These are phyloP conservation scores for Drosophila neocordata DNA, from an alignment of 1,140 invertebrate species.

Conservation along the genomic window DNA sequence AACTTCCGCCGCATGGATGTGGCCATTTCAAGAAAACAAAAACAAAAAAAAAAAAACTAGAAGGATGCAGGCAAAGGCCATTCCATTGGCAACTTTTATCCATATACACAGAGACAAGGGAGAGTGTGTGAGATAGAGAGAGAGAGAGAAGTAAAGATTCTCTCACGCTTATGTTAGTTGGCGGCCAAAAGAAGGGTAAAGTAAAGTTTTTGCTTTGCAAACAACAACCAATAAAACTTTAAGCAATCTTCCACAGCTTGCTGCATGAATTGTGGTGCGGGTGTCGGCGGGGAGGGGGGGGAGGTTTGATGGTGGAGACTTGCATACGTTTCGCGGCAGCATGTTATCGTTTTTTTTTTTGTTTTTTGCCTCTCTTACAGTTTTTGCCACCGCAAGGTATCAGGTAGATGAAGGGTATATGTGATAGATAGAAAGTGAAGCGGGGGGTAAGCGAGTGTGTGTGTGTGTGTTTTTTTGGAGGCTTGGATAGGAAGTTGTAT, in stretches of 20 bases:
- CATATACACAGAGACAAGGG: not conserved
- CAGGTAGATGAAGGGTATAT: not conserved
- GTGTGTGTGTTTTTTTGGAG: not conserved
- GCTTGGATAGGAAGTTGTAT: slow-evolving; percentile 17
- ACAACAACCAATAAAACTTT: slow-evolving; percentile 81
- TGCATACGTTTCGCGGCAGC: slow-evolving; percentile 15
- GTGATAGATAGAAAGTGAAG: not conserved
- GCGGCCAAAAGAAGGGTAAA: slow-evolving; percentile 51
- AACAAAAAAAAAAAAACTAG: slow-evolving; percentile 11
- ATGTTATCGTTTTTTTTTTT: not conserved
- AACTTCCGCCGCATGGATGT: slow-evolving; percentile 44
- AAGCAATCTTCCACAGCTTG: slow-evolving; percentile 75
- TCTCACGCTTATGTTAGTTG: slow-evolving; percentile 23
- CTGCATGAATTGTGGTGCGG: slow-evolving; percentile 23
- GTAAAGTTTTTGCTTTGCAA: slow-evolving; percentile 81
- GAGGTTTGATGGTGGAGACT: no score
- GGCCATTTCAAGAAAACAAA: slow-evolving; percentile 39
- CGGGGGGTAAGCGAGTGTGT: not conserved
- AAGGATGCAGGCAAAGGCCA: slow-evolving; percentile 13
- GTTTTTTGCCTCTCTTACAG: not conserved
- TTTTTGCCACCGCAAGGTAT: not conserved
- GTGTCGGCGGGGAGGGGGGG: slow-evolving; percentile 26
- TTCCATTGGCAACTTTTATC: slow-evolving; percentile 7
- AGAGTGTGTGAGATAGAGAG: not conserved
- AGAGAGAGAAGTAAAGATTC: not conserved